Percentiles rank a stretch among this genome's conserved stretches.
Conservation (phyloP, 2,797 vertebrate genomes). For the Channa striata region DNA sequence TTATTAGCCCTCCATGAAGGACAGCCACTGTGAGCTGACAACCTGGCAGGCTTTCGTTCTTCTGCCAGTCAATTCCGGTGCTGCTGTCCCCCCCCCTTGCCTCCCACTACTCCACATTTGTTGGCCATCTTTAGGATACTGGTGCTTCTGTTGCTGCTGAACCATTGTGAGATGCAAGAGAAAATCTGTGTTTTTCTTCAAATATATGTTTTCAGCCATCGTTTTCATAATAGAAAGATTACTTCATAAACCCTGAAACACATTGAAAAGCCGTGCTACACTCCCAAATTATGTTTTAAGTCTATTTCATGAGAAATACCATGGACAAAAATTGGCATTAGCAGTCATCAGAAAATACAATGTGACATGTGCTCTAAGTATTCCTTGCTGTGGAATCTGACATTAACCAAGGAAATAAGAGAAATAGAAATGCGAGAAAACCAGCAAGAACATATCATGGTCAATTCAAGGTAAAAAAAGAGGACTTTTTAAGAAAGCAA, state of each 20-base stretch:
- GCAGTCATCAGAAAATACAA: conserved; percentile 40
- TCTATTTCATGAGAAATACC: conserved; percentile 4
- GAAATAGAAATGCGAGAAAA: conserved; percentile 28
- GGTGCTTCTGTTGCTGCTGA: conserved; percentile 39
- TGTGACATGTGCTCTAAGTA: conserved; percentile 40
- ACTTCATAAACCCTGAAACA: not conserved
- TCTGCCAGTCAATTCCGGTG: conserved; percentile 59
- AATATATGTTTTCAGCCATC: not conserved
- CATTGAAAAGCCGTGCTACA: not conserved
- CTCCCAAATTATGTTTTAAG: not conserved
- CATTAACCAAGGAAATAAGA: conserved; percentile 30
- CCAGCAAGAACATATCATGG: conserved; percentile 11
- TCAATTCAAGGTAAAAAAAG: conserved; percentile 21
- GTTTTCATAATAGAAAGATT: no score
- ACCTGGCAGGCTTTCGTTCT: conserved; percentile 64
- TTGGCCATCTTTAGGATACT: conserved; percentile 37
- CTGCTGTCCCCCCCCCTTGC: conserved; percentile 42
- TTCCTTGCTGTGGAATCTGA: conserved; percentile 23
- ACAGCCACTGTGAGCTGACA: conserved; percentile 61
- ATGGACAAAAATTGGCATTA: conserved; percentile 7
- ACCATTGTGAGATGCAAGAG: conserved; percentile 31
- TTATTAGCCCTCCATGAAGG: conserved; percentile 57
- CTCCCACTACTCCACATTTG: conserved; percentile 65
- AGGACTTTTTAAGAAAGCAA: no score
- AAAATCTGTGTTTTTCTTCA: conserved; percentile 35